Conservation (phyloP, 2,113 vertebrate genomes). For the Malurus cyaneus region DNA sequence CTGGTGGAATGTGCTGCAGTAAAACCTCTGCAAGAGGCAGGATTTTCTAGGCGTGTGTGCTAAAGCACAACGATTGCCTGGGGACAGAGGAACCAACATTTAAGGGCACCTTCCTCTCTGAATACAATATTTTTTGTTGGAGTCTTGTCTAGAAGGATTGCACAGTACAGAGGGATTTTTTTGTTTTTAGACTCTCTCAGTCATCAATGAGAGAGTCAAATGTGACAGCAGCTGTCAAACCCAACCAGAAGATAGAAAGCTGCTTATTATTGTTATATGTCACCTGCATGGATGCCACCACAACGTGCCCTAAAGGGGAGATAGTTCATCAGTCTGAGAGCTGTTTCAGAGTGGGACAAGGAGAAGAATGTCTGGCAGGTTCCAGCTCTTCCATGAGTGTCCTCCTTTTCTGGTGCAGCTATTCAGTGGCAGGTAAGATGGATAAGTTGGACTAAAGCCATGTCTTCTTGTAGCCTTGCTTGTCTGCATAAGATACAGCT, state of each 20-base stretch:
- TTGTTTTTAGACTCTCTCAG: background rate
- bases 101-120: background rate
- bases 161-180: accelerated
- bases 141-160: background rate
- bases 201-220: background rate
- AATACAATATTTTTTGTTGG: background rate
- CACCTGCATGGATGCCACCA: background rate
- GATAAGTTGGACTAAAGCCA: background rate
- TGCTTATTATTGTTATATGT: background rate
- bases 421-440: background rate
- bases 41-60: background rate
- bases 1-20: background rate
- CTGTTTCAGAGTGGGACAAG: background rate
- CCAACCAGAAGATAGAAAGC: background rate
- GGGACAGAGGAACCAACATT: background rate
- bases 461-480: background rate
- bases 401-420: background rate
- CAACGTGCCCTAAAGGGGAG: background rate
- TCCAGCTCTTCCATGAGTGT: background rate
- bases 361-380: accelerated
- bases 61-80: background rate
- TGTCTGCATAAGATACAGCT: background rate
- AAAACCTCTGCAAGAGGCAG: background rate
- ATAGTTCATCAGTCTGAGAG: background rate
- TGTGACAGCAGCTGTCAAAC: background rate